These are phyloP conservation scores for Cynopterus sphinx DNA, from an alignment of 2,797 vertebrate genomes.

Conservation along the genomic window DNA sequence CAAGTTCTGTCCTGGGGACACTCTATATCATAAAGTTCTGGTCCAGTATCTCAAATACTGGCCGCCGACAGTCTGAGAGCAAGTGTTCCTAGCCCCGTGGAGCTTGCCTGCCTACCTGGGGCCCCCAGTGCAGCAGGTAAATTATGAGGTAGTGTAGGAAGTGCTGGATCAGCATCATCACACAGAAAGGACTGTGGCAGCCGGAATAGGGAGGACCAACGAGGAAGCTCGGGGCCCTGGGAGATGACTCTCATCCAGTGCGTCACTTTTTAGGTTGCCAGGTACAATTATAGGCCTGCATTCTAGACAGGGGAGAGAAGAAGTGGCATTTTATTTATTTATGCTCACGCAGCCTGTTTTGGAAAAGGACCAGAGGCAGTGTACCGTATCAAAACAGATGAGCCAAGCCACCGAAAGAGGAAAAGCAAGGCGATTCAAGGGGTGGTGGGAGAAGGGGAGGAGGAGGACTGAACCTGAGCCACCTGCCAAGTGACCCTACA, in stretches of 20 bases:
- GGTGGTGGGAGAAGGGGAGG: fast-evolving
- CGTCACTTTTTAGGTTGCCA: background rate
- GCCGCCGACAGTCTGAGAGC: background rate
- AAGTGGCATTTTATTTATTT: background rate
- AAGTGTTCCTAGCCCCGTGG: background rate
- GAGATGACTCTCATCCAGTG: background rate
- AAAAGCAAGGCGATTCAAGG: background rate
- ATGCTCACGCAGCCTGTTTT: background rate
- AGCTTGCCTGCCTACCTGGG: background rate
- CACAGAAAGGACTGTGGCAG: background rate
- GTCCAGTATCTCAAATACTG: background rate
- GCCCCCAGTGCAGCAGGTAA: background rate
- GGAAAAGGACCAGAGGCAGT: background rate
- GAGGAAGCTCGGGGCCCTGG: fast-evolving
- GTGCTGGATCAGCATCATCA: background rate
- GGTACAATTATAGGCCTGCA: background rate
- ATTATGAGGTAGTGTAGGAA: fast-evolving
- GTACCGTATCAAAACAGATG: background rate
- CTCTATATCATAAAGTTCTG: background rate
- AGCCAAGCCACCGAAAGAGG: background rate
- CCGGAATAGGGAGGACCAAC: background rate
- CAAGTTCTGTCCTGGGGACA: background rate
- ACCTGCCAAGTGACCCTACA: background rate
- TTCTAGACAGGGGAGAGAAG: background rate
- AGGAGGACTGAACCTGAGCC: background rate